Evolutionary conservation across 2,797 vertebrate genomes (phyloP).

Genomic region (Malacoctenus gilli): DNA sequence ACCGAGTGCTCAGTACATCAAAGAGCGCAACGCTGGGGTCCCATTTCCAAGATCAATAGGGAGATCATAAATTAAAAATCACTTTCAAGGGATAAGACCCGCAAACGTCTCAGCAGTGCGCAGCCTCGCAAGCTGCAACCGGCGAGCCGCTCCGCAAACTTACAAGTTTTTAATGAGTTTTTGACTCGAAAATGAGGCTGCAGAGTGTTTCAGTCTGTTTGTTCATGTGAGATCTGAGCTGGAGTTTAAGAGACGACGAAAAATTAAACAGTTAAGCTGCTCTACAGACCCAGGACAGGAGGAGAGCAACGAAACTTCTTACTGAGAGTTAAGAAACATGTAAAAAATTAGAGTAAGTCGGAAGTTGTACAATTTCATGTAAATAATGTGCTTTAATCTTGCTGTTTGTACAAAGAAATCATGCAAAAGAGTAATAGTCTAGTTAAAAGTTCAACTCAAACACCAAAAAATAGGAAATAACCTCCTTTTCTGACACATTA

Average conservation of each 20-base stretch:
- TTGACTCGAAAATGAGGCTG: slow-evolving; percentile 6
- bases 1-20: slow-evolving; percentile 55
- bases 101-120: slow-evolving; percentile 34
- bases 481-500: too few relatives aligned
- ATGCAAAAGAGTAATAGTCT: too few relatives aligned
- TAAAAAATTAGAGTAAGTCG: too few relatives aligned
- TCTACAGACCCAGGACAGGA: background rate
- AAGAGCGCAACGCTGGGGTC: slow-evolving; percentile 46
- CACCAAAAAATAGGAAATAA: too few relatives aligned
- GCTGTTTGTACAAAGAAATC: too few relatives aligned
- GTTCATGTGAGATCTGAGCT: slow-evolving; percentile 7
- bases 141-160: slow-evolving; percentile 16
- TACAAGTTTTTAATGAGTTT: slow-evolving; percentile 29
- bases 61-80: slow-evolving; percentile 74
- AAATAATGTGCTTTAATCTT: too few relatives aligned
- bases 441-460: too few relatives aligned
- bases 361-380: too few relatives aligned
- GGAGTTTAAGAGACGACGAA: background rate
- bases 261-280: background rate
- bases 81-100: slow-evolving; percentile 40
- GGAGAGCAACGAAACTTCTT: background rate
- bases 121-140: slow-evolving; percentile 12
- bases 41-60: slow-evolving; percentile 67
- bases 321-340: background rate
- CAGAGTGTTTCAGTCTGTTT: slow-evolving; percentile 11